phyloP scores from a whole-genome alignment of 2,888 invertebrate genomes.

The Aphrophora alni region DNA sequence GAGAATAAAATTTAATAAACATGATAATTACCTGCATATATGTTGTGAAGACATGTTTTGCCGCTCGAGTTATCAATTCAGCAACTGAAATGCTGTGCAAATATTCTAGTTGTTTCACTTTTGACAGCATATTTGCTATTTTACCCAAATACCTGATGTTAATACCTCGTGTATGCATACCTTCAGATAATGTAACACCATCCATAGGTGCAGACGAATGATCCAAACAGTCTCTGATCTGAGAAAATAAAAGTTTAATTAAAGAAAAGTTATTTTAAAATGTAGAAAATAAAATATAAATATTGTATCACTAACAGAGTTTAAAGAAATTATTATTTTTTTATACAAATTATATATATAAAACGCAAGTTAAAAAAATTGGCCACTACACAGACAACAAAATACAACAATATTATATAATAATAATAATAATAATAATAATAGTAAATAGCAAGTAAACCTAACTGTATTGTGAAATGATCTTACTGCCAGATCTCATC shows the following conservation, averaged over 20 bases:
- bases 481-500: too few species aligned
- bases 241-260: conserved; percentile 28
- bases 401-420: too few species aligned
- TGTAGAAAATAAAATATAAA: conserved; percentile 10
- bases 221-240: conserved; percentile 90
- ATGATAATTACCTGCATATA: conserved; percentile 84
- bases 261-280: background rate
- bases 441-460: too few species aligned
- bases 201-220: conserved; percentile 95
- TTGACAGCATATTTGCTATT: conserved; percentile 78
- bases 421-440: too few species aligned
- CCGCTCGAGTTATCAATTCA: conserved; percentile 88
- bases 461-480: too few species aligned
- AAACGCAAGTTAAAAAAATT: too few species aligned
- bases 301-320: background rate
- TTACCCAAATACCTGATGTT: conserved; percentile 97
- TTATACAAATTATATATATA: too few species aligned
- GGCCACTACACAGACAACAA: too few species aligned
- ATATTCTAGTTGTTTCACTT: conserved; percentile 83
- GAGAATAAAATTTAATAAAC: too few species aligned
- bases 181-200: conserved; percentile 89
- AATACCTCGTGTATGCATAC: conserved; percentile 94
- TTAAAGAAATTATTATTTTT: background rate
- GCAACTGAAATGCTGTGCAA: conserved; percentile 87
- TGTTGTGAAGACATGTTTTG: conserved; percentile 91